Evolutionary conservation across 1,140 invertebrate genomes (phyloP), one percentile per base, ranked within the genome.

Genomic region (Drosophila takahashii): DNA sequence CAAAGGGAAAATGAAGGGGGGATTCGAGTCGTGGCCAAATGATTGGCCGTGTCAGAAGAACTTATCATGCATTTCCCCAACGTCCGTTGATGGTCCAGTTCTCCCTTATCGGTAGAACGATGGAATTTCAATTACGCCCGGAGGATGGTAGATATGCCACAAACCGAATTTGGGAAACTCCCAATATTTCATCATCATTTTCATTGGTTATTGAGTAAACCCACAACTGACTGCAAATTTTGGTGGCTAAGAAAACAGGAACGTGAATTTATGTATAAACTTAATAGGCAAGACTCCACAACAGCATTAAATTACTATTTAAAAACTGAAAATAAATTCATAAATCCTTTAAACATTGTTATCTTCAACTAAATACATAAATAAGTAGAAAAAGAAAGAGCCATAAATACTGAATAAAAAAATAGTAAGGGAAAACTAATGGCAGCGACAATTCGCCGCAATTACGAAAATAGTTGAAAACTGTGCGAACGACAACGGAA

Each of bases 1-100:
- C 9, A 10, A 15, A 18, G 47, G 44, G 11, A 42, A 34, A 22
- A 22, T 22, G 22, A 22, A 22, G 22, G 41, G 58, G 18, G 59
- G 26, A 39, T 15, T 39, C 9, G 39, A 60, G 29, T 44, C 53
- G 48, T 65, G 50, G 45, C 69, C 62, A 86, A 81, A 85, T 85
- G 81, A 87, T 85, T 85, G 81, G 83, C 81, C 70, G 44, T 81
- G 81, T 85, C 81, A 85, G 83, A 77, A 72, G 85, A 81, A 85
- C 78, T 87, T 85, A 87, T 85, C 81, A 81, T 71, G 81, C 77
- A 75, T 81, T 79, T 65, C 42, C 52, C 42, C 39, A 54, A 48
- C 42, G 58, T 77, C 54, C 62, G 67, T 65, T 53, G 62, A 66
- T 70, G 48, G 41, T 39, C 39, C 39, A 39, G 15, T 47, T 70